Percentiles rank a stretch among this genome's conserved stretches.
Conservation (phyloP, 2,797 vertebrate species). For the Rhincodon typus region DNA sequence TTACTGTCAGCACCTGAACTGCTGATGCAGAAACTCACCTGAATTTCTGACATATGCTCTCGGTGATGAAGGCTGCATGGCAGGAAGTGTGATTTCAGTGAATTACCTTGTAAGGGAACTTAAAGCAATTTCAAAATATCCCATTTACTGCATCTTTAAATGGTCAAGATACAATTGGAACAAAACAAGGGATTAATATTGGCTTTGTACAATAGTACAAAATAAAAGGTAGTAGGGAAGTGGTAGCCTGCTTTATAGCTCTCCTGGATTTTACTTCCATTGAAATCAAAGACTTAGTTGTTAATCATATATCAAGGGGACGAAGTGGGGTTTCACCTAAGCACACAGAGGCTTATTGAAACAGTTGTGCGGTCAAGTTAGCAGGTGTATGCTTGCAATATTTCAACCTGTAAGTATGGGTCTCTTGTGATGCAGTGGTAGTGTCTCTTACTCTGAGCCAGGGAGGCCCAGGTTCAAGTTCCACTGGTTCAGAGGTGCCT, state of each 20-base stretch:
- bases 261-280: not conserved
- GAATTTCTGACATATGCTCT: too few species aligned
- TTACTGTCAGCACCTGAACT: not conserved
- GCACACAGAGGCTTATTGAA: not conserved
- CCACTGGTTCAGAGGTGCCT: too few species aligned
- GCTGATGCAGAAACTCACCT: too few species aligned
- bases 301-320: not conserved
- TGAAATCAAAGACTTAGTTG: not conserved
- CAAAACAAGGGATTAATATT: not conserved
- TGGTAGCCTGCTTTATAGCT: not conserved
- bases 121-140: not conserved
- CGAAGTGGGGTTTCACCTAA: too few species aligned
- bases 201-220: not conserved
- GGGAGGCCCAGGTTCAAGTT: too few species aligned
- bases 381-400: not conserved
- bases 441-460: too few species aligned
- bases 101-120: not conserved
- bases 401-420: not conserved
- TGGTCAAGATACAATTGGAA: not conserved
- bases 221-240: not conserved
- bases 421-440: too few species aligned
- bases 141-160: not conserved
- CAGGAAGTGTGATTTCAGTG: too few species aligned
- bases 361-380: not conserved
- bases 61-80: too few species aligned